Base-by-base conservation (phyloP, 35 echinoderm and acorn worm genomes). In the Apostichopus japonicus region DNA sequence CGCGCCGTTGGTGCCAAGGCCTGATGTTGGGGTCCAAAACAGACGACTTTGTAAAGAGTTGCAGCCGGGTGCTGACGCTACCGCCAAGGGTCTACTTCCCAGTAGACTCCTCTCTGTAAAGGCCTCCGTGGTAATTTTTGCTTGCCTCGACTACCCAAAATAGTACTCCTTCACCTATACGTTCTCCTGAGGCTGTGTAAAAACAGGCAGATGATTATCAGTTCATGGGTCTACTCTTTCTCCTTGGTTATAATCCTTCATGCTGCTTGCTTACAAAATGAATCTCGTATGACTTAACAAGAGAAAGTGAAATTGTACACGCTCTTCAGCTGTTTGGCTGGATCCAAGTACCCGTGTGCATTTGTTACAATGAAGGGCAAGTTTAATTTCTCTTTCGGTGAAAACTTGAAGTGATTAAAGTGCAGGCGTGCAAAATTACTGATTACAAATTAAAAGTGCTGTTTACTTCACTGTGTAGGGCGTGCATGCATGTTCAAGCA, bases 301-400 rank as follows among this genome's bases (percentile, higher is more conserved):
- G 59, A 89, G 86, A 89, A 89, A 89, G 86, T 89, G 86, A 89
- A 89, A 89, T 89, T 89, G 83, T 65, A 72, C 67, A 14, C 86
- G 44, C 86, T 54, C 17, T 25, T 87, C 56, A 24, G 52, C n/a
- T 72, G 86, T 72, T 88, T 62, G 57, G 86, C 86, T 73, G 24
- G 56, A 17, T 27, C 24, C 67, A 65, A 27, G 19, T 19, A 73
- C 86, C 61, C 23, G 6, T 72, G 58, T 59, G 57, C 80, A 83
- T 53, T 80, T 80, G 78, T 27, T 84, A 57, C 81, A 58, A 84
- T 89, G 62, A 62, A 71, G 62, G 59, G 61, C 62, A 89, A 72
- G 56, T 89, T 67, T 89, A 89, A 89, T 89, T 89, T 89, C 86
- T 67, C 86, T 89, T 89, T 89, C 86, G 86, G 62, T 89, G 86